Base-by-base conservation (phyloP, 2,113 vertebrate genomes). In the Pantherophis guttatus region DNA sequence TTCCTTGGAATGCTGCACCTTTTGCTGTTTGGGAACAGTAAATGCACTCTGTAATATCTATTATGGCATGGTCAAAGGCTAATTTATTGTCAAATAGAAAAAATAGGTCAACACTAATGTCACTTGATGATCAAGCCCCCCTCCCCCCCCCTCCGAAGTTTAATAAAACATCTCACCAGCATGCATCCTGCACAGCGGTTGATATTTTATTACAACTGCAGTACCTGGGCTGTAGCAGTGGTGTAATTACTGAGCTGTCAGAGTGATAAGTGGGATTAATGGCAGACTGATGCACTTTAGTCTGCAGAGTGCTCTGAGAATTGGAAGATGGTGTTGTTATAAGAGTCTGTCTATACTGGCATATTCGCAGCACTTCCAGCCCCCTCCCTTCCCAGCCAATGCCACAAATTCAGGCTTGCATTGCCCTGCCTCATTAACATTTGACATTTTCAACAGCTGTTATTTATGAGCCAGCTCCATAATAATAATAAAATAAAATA, bases 211-310 rank as follows among this genome's bases (percentile, higher is more conserved):
- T 97, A 98, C 98, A 97, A 98, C 98, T 98, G 94, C 87, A 88
- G 96, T 96, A 98, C 98, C 98, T 98, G 97, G 81, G 97, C 97
- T 97, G 94, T 96, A 96, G 98, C 96, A 92, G 97, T 97, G 96
- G 97, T 98, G 98, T 99, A 98, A 99, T 99, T 99, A 98, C 98
- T 95, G 97, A 98, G 98, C 98, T 98, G 98, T 98, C 98, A 98
- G 97, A 97, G 97, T 98, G 98, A 98, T 98, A 98, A 99, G 98
- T 99, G 98, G 98, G 98, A 99, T 98, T 98, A 98, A 99, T 98
- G 98, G 98, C 97, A 97, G 98, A 97, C 97, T 97, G 97, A 97
- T 98, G 98, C 98, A 98, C 98, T 98, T 98, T 98, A 98, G 98
- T 98, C 98, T 97, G 97, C 97, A 95, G 97, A 97, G 97, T 96